phyloP scores from a whole-genome alignment of 1,140 invertebrate genomes.

The Psix sp. region DNA sequence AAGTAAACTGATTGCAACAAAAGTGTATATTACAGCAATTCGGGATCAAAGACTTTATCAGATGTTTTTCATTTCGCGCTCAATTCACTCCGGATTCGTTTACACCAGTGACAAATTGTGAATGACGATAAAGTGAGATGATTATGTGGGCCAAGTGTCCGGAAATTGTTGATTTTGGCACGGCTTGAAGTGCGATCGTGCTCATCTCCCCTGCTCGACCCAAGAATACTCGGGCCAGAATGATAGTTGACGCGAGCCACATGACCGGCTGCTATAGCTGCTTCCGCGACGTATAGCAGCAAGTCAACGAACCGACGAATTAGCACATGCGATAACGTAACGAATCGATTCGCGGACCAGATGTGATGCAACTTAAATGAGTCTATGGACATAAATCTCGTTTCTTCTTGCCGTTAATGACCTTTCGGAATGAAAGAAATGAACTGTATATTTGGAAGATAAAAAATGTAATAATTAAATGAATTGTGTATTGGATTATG shows the following conservation, averaged over 20 bases:
- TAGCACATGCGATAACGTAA: conserved; percentile 24
- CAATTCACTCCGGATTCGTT: neutral
- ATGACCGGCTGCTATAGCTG: conserved; percentile 30
- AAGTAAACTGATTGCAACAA: too few species aligned
- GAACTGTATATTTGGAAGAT: too few species aligned
- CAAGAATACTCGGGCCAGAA: conserved; percentile 36
- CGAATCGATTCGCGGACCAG: conserved; percentile 23
- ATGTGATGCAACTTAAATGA: conserved; percentile 8
- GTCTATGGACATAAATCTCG: too few species aligned
- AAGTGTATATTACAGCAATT: too few species aligned
- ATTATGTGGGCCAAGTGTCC: conserved; percentile 33
- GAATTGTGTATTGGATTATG: too few species aligned
- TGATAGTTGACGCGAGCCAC: conserved; percentile 44
- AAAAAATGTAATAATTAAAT: too few species aligned
- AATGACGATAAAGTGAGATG: conserved; percentile 20
- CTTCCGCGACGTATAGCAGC: conserved; percentile 32
- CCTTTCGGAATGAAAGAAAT: neutral
- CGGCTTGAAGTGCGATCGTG: conserved; percentile 10
- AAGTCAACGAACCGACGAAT: conserved; percentile 47
- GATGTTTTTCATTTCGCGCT: too few species aligned
- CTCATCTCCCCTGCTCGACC: conserved; percentile 23
- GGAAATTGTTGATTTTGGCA: conserved; percentile 46
- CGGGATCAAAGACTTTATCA: too few species aligned
- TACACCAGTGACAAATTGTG: conserved; percentile 29
- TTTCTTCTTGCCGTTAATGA: neutral